These are phyloP conservation scores for Nesometra sesokonis DNA, from an alignment of 35 echinoderm and acorn worm species.

Conservation along the genomic window DNA sequence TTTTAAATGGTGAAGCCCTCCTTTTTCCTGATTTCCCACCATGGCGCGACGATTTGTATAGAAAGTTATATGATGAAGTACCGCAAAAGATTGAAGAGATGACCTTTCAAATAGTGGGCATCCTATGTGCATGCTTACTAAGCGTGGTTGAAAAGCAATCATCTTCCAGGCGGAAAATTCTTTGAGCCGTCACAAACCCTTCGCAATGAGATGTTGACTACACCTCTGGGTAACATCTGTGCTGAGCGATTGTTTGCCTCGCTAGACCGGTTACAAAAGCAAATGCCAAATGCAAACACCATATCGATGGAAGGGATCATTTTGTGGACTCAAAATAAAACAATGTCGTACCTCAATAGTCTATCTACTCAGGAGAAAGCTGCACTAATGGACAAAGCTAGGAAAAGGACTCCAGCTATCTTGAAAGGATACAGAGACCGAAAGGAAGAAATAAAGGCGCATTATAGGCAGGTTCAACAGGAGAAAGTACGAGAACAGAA, in stretches of 20 bases:
- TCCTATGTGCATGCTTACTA: no score
- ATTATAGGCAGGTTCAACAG: background rate
- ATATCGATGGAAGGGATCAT: constrained; percentile 13
- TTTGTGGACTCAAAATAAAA: constrained; percentile 15
- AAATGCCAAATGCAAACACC: constrained; percentile 24
- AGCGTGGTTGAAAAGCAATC: no score
- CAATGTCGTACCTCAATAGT: background rate
- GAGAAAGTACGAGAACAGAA: background rate
- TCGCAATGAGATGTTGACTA: background rate
- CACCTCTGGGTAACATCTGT: background rate
- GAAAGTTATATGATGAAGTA: background rate
- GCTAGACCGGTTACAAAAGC: constrained; percentile 1
- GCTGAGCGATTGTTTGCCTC: background rate
- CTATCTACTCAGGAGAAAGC: background rate
- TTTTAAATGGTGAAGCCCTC: no score
- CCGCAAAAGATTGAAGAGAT: background rate
- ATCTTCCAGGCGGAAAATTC: no score
- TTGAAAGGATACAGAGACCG: constrained; percentile 5
- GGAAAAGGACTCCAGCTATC: background rate
- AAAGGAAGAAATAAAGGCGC: background rate
- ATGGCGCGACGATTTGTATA: background rate
- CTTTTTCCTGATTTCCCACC: no score
- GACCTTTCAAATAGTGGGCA: no score
- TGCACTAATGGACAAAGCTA: background rate
- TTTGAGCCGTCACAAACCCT: background rate